Conservation (phyloP, 2,797 vertebrate species). For the Ibycter americanus region DNA sequence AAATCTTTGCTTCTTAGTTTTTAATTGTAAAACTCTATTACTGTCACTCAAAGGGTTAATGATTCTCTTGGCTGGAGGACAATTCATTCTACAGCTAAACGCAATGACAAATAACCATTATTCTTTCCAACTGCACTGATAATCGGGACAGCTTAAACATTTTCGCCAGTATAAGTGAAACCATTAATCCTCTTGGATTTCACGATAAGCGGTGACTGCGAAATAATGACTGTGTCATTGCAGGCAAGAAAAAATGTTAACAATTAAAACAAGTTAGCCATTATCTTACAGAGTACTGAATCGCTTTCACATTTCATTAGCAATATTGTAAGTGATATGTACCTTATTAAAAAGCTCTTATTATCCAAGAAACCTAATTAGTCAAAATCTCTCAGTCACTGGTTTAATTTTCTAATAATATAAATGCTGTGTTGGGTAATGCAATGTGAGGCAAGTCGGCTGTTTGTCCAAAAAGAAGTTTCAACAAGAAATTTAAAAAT, state of each 20-base stretch:
- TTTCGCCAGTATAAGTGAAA: slow-evolving; percentile 97
- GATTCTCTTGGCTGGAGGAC: slow-evolving; percentile 85
- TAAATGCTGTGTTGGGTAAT: slow-evolving; percentile 62
- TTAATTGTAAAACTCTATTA: slow-evolving; percentile 71
- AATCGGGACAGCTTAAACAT: slow-evolving; percentile 99
- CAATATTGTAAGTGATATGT: slow-evolving; percentile 87
- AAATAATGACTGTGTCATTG: slow-evolving; percentile 99
- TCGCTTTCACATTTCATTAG: slow-evolving; percentile 90
- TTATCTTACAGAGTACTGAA: slow-evolving; percentile 85
- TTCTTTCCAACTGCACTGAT: slow-evolving; percentile 98
- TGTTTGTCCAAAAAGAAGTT: slow-evolving; percentile 55
- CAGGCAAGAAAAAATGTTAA: slow-evolving; percentile 91
- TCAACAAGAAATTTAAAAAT: neutral
- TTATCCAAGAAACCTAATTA: slow-evolving; percentile 86
- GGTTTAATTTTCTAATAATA: slow-evolving; percentile 77
- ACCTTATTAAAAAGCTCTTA: slow-evolving; percentile 87
- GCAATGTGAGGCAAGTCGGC: slow-evolving; percentile 17
- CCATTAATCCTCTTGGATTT: slow-evolving; percentile 99
- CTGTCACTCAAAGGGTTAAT: slow-evolving; percentile 87
- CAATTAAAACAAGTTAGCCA: slow-evolving; percentile 97
- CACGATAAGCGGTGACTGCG: slow-evolving; percentile 95
- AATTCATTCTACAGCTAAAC: slow-evolving; percentile 92
- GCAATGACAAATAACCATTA: slow-evolving; percentile 99
- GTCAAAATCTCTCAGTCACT: slow-evolving; percentile 80
- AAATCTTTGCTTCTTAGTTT: slow-evolving; percentile 44